phyloP scores from a whole-genome alignment of 2,888 invertebrate genomes.

The Blera fallax region DNA sequence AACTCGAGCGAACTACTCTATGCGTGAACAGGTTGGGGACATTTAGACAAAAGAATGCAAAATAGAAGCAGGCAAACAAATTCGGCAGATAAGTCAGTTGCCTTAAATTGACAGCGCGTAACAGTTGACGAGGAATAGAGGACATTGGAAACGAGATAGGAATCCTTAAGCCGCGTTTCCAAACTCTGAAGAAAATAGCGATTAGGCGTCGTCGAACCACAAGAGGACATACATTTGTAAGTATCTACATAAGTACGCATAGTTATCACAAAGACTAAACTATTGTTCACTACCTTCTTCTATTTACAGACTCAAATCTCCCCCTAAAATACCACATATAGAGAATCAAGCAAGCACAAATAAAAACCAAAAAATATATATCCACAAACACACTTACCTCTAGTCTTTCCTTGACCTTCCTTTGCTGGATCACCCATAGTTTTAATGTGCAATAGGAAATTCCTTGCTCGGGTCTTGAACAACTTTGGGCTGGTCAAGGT shows the following conservation, averaged over 20 bases:
- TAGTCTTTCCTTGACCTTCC: constrained; percentile 82
- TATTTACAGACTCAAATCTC: not conserved
- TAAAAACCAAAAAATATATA: not conserved
- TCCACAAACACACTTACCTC: constrained; percentile 76
- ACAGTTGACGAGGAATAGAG: too few relatives aligned
- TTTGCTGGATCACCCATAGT: constrained; percentile 86
- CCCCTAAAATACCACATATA: not conserved
- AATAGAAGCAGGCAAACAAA: too few relatives aligned
- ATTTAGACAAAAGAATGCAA: too few relatives aligned
- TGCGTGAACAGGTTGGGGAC: too few relatives aligned
- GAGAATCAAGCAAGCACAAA: constrained; percentile 10
- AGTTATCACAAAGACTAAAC: not conserved
- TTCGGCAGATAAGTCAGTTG: too few relatives aligned
- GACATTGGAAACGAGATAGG: too few relatives aligned
- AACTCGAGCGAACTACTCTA: too few relatives aligned
- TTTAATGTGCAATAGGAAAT: constrained; percentile 91
- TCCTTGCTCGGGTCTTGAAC: constrained; percentile 89
- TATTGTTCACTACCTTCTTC: not conserved
- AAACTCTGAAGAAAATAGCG: too few relatives aligned
- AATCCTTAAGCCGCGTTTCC: too few relatives aligned
- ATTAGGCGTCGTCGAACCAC: too few relatives aligned
- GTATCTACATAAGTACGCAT: not conserved
- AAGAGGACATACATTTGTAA: too few relatives aligned
- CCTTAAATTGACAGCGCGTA: too few relatives aligned
- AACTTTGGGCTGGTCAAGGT: constrained; percentile 93